Evolutionary conservation across 2,888 invertebrate species (phyloP).

Genomic region (Papilio elwesi): DNA sequence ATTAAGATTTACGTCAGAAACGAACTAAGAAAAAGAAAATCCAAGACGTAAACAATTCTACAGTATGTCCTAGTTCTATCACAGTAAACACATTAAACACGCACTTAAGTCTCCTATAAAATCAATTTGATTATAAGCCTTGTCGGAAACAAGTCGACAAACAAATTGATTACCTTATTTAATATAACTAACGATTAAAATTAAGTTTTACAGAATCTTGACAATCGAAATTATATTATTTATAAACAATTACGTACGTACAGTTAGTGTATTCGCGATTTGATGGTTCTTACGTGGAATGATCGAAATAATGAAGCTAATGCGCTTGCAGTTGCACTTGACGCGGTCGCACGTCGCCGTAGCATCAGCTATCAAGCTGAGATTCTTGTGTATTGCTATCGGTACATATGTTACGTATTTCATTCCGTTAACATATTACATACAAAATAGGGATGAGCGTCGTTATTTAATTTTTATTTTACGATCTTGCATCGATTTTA

Average conservation of each 20-base stretch:
- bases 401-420: slow-evolving; percentile 33
- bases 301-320: slow-evolving; percentile 58
- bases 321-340: slow-evolving; percentile 39
- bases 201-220: slow-evolving; percentile 31
- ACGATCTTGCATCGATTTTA: slow-evolving; percentile 20
- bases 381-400: slow-evolving; percentile 60
- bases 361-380: too few relatives aligned
- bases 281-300: slow-evolving; percentile 61
- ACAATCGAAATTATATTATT: slow-evolving; percentile 37
- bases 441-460: background rate
- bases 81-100: slow-evolving; percentile 78
- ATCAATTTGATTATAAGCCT: slow-evolving; percentile 41
- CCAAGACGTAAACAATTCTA: slow-evolving; percentile 45
- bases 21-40: slow-evolving; percentile 32
- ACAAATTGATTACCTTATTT: slow-evolving; percentile 39
- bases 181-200: slow-evolving; percentile 25
- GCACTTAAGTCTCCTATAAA: slow-evolving; percentile 49
- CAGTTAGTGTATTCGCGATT: slow-evolving; percentile 15
- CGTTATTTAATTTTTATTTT: background rate
- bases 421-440: slow-evolving; percentile 34
- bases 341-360: slow-evolving; percentile 37
- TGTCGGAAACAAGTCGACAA: slow-evolving; percentile 35
- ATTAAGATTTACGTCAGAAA: slow-evolving; percentile 26
- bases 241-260: slow-evolving; percentile 41
- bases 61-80: slow-evolving; percentile 77